Percentiles rank a stretch among this genome's conserved stretches.
Evolutionary conservation across 2,888 invertebrate species (phyloP).

Genomic region (Helobdella robusta): DNA sequence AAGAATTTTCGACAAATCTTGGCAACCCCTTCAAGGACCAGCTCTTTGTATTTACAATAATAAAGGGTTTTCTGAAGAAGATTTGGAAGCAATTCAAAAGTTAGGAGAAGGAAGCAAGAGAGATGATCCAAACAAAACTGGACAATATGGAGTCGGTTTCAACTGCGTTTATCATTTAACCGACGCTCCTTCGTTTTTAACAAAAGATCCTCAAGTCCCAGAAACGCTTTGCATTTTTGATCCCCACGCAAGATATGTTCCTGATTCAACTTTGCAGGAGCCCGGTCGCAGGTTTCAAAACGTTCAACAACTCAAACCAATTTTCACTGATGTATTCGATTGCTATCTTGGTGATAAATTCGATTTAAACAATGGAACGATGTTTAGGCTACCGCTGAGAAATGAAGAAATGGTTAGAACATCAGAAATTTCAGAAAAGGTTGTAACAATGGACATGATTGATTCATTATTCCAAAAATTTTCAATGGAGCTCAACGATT

Average conservation of each 20-base stretch:
- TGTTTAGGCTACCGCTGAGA: constrained; percentile 44
- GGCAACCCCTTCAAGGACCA: constrained; percentile 43
- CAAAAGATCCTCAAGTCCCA: constrained; percentile 32
- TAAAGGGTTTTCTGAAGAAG: constrained; percentile 40
- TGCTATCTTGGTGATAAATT: constrained; percentile 39
- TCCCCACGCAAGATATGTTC: constrained; percentile 40
- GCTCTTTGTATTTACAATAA: constrained; percentile 45
- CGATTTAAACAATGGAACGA: constrained; percentile 35
- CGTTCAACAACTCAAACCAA: constrained; percentile 30
- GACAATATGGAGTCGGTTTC: constrained; percentile 47
- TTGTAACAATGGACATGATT: constrained; percentile 31
- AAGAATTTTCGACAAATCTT: constrained; percentile 37
- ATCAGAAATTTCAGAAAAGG: constrained; percentile 37
- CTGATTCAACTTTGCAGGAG: constrained; percentile 33
- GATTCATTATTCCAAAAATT: constrained; percentile 36
- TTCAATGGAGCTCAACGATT: constrained; percentile 36
- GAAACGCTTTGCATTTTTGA: constrained; percentile 42
- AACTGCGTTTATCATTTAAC: constrained; percentile 47
- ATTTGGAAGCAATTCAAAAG: constrained; percentile 43
- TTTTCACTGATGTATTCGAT: constrained; percentile 37
- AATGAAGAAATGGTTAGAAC: constrained; percentile 35
- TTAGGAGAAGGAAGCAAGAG: constrained; percentile 44
- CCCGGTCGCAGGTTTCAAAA: constrained; percentile 36
- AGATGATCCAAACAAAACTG: constrained; percentile 42
- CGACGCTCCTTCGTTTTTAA: constrained; percentile 45